phyloP scores from a whole-genome alignment of 2,113 vertebrate genomes.

The Nycticebus coucang region DNA sequence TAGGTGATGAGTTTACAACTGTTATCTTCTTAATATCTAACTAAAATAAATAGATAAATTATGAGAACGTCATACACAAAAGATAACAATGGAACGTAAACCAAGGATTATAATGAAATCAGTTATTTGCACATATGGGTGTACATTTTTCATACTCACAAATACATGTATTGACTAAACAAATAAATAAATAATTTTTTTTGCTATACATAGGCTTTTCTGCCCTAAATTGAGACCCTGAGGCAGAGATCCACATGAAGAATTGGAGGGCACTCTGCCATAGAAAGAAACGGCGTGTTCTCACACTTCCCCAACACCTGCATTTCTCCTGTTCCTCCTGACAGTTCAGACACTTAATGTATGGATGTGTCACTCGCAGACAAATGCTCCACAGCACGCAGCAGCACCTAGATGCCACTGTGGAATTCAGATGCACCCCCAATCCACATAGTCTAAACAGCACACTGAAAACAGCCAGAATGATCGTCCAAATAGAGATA shows the following conservation, averaged over 20 bases:
- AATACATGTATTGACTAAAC: neutral
- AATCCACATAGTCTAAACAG: neutral
- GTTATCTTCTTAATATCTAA: neutral
- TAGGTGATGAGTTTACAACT: neutral
- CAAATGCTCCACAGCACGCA: neutral
- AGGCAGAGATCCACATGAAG: neutral
- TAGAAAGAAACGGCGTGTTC: neutral
- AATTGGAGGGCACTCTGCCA: neutral
- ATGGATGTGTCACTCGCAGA: neutral
- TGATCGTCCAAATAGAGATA: neutral
- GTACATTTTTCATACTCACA: neutral
- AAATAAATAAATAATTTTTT: neutral
- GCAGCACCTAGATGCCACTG: neutral
- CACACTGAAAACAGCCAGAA: constrained; percentile 40
- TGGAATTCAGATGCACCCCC: constrained; percentile 28
- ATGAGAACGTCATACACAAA: neutral
- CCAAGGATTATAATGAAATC: neutral
- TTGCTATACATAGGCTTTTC: neutral
- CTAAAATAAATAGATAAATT: neutral
- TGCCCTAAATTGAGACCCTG: neutral
- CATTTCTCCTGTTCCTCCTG: neutral
- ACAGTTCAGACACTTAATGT: neutral
- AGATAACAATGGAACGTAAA: neutral
- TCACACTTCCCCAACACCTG: fast-evolving
- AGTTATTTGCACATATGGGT: neutral